These are phyloP conservation scores for Pseudoips prasinana DNA, from an alignment of 2,888 invertebrate species.

Conservation along the genomic window DNA sequence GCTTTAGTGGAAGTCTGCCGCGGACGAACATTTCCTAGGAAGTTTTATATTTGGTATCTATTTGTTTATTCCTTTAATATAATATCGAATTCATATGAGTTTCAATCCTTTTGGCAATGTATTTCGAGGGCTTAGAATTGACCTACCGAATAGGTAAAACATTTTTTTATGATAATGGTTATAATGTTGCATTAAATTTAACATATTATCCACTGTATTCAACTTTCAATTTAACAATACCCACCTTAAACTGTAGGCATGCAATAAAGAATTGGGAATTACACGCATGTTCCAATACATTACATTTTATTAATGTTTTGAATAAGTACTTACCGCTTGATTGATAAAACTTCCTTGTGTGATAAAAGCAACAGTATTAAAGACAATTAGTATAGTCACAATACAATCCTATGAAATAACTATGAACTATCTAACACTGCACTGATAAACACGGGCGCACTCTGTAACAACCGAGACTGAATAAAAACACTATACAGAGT, in stretches of 20 bases:
- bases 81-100: slow-evolving; percentile 17
- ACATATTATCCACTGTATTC: slow-evolving; percentile 13
- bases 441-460: slow-evolving; percentile 14
- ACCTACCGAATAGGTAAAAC: slow-evolving; percentile 14
- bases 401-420: slow-evolving; percentile 15
- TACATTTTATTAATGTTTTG: slow-evolving; percentile 12
- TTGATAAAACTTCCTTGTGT: slow-evolving; percentile 15
- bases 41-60: slow-evolving; percentile 16
- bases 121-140: slow-evolving; percentile 14
- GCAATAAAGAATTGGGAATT: slow-evolving; percentile 14
- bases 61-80: slow-evolving; percentile 17
- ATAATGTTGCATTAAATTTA: slow-evolving; percentile 13
- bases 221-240: slow-evolving; percentile 13
- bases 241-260: slow-evolving; percentile 12
- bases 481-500: slow-evolving; percentile 14
- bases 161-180: slow-evolving; percentile 15
- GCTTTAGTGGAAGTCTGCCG: slow-evolving; percentile 16
- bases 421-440: slow-evolving; percentile 15
- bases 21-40: slow-evolving; percentile 13
- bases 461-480: slow-evolving; percentile 14
- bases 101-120: slow-evolving; percentile 12
- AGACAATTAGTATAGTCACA: slow-evolving; percentile 15
- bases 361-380: slow-evolving; percentile 14
- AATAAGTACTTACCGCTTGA: slow-evolving; percentile 14
- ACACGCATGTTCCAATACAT: slow-evolving; percentile 13